Percentiles rank a stretch among this genome's conserved stretches.
These are phyloP conservation scores for Ophion ventricosus DNA, from an alignment of 2,888 invertebrate genomes.

Conservation along the genomic window DNA sequence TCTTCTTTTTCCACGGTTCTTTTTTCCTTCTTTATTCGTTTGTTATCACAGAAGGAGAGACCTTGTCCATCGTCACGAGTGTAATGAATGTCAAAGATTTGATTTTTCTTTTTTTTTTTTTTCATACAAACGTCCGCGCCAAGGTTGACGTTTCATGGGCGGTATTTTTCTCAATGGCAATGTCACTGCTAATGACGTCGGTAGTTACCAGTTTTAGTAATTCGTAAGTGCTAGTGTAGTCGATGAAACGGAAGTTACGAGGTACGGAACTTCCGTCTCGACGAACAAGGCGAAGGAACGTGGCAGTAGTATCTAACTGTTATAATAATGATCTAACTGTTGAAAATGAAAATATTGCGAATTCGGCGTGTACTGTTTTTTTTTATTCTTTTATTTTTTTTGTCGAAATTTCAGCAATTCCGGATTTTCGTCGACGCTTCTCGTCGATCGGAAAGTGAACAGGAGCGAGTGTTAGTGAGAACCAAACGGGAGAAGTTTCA, in stretches of 20 bases:
- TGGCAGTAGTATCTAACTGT: neutral
- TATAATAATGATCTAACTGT: neutral
- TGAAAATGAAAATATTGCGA: neutral
- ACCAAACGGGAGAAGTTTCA: conserved; percentile 6
- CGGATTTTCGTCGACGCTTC: neutral
- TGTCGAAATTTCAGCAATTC: neutral
- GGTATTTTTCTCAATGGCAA: neutral
- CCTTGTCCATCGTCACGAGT: neutral
- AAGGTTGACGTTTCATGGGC: neutral
- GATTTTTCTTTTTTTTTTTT: neutral
- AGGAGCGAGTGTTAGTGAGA: neutral
- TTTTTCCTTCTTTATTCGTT: neutral
- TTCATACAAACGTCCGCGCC: neutral
- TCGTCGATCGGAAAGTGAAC: neutral
- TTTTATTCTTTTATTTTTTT: neutral
- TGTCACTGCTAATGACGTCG: neutral
- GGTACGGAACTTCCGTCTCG: too few species aligned
- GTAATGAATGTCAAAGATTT: neutral
- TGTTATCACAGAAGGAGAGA: neutral
- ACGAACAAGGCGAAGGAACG: neutral
- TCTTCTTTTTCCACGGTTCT: neutral
- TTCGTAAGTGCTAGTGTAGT: neutral
- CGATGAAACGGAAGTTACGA: neutral
- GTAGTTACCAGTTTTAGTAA: neutral
- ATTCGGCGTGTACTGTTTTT: neutral